Evolutionary conservation across 2,797 vertebrate genomes (phyloP).

Genomic region (Hapalemur alaotrensis): DNA sequence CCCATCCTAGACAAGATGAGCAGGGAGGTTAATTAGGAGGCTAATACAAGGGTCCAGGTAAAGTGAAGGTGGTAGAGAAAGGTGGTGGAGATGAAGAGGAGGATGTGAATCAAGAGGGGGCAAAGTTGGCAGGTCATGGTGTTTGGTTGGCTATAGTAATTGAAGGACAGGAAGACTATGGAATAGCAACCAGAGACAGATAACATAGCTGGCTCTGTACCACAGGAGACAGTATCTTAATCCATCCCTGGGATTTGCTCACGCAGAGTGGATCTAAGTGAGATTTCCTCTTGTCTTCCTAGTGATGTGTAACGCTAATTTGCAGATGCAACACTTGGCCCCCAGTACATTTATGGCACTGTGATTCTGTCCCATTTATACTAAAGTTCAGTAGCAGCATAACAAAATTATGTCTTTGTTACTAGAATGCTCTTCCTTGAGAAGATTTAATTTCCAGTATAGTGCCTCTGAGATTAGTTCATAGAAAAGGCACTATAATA

Average conservation of each 20-base stretch:
- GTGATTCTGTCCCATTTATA: not conserved
- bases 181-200: not conserved
- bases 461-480: constrained; percentile 21
- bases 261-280: not conserved
- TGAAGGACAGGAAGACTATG: not conserved
- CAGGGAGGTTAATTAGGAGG: not conserved
- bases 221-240: not conserved
- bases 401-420: constrained; percentile 3
- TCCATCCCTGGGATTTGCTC: not conserved
- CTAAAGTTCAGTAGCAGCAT: not conserved
- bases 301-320: not conserved
- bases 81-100: not conserved
- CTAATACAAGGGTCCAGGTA: not conserved
- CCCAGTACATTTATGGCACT: not conserved
- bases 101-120: not conserved
- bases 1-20: not conserved
- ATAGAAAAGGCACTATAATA: not conserved
- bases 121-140: not conserved
- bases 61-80: not conserved
- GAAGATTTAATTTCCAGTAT: constrained; percentile 23
- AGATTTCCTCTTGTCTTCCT: not conserved
- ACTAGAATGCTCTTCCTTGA: constrained; percentile 7
- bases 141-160: not conserved
- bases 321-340: not conserved
- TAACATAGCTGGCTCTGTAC: accelerated